Evolutionary conservation across 2,797 vertebrate genomes (phyloP), one percentile per base, ranked within the genome.

Genomic region (Hippocampus kuda): DNA sequence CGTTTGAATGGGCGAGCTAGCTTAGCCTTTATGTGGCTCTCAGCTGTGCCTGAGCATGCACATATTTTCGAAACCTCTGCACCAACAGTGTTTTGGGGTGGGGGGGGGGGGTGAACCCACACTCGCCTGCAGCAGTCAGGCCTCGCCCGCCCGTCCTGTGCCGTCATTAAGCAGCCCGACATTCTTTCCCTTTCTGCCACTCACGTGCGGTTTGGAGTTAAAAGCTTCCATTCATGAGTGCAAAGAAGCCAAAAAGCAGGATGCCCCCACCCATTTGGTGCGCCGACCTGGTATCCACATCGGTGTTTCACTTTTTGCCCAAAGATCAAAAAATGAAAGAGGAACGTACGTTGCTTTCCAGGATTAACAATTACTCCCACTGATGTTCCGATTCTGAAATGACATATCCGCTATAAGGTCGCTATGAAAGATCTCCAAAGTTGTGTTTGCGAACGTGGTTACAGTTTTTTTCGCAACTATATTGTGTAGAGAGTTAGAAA

Each of bases 151-250:
- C 41, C 42, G 42, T 46, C 62, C 53, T 72, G 68, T 73, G 68
- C 77, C 83, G 72, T 77, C 68, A 20, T 66, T 6, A 71, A 68
- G 42, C 20, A 77, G 65, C 79, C 34, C 57, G 66, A 84, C 81
- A 87, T 86, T 87, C 84, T 85, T 87, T 84, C 83, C 81, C 75
- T 65, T 26, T 18, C 81, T 81, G 79, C 74, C 80, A 75, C 79
- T 88, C 77, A 82, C 70, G 70, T 85, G 85, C 63, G 74, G 80
- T 77, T 84, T 81, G 16, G 41, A 86, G 86, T 86, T 87, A 84
- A 90, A 90, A 88, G 86, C 83, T 69, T 84, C 82, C 84, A 89
- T 90, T 90, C 88, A 90, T 88, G 83, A 87, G 78, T 73, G 72
- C 74, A 27, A 80, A 72, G 69, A 66, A 6, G 34, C 60, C 46